A percentile compares a stretch with the other conserved stretches of the same genome.
These are phyloP conservation scores for Bombycilla garrulus DNA, from an alignment of 2,113 vertebrate genomes.

Conservation along the genomic window DNA sequence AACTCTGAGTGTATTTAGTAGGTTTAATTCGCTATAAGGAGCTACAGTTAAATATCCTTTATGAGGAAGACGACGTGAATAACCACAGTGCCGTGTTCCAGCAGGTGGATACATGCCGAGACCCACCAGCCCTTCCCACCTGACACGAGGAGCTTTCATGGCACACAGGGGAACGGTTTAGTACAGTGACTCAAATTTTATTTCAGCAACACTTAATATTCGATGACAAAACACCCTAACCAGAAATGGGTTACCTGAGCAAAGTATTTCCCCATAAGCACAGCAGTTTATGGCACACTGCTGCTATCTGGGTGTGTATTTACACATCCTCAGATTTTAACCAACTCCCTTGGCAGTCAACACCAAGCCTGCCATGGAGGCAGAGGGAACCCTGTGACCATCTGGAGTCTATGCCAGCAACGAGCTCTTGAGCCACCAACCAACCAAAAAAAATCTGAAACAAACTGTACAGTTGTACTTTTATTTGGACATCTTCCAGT, in stretches of 20 bases:
- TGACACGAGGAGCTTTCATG: accelerated
- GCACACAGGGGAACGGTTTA: neutral
- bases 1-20: neutral
- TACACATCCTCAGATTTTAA: neutral
- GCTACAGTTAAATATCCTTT: neutral
- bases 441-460: neutral
- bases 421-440: neutral
- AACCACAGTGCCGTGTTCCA: accelerated
- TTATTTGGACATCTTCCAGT: conserved; percentile 87
- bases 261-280: neutral
- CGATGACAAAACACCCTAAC: neutral
- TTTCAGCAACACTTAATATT: neutral
- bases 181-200: neutral
- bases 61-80: neutral
- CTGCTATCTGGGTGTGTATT: neutral
- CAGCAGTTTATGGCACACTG: neutral
- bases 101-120: neutral
- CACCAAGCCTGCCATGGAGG: neutral
- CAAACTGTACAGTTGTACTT: conserved; percentile 78
- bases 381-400: neutral
- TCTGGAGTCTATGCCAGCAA: neutral
- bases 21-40: neutral
- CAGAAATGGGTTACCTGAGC: neutral
- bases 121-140: neutral
- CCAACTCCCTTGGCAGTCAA: neutral